Conservation (phyloP, 2,888 invertebrate species). For the Oithona nana region DNA sequence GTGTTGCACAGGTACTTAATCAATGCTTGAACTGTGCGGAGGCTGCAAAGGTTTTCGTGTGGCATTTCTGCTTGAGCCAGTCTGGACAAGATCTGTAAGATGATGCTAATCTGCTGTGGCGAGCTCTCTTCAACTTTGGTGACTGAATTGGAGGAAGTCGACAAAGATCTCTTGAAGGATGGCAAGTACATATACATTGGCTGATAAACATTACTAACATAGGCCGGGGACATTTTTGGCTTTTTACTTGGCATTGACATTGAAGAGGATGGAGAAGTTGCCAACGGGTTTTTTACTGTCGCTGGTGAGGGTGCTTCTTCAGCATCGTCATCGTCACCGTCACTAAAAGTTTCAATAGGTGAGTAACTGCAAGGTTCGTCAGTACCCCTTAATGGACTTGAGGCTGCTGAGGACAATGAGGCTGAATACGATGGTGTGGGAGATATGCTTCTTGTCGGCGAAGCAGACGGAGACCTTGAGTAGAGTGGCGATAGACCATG, state of each 20-base stretch:
- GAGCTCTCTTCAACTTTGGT: too few species aligned
- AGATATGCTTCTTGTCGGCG: neutral
- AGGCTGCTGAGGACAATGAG: neutral
- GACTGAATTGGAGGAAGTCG: neutral
- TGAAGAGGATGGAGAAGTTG: neutral
- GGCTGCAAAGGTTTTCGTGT: constrained; percentile 1
- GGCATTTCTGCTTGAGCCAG: constrained; percentile 4
- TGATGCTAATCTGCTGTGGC: too few species aligned
- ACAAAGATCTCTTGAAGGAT: neutral
- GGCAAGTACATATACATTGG: neutral
- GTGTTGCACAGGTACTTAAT: neutral
- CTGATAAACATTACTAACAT: neutral
- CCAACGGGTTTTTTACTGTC: neutral
- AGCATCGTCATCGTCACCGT: neutral
- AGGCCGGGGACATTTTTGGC: neutral
- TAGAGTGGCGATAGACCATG: neutral
- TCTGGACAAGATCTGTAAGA: constrained; percentile 7
- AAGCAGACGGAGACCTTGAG: neutral
- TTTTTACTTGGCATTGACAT: neutral
- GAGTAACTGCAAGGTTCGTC: neutral
- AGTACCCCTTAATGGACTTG: neutral
- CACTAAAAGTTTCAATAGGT: neutral
- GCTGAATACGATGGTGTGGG: neutral
- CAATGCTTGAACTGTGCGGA: neutral
- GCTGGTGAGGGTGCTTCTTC: neutral